Conservation (phyloP, 2,888 invertebrate genomes). For the Eupithecia tripunctaria region DNA sequence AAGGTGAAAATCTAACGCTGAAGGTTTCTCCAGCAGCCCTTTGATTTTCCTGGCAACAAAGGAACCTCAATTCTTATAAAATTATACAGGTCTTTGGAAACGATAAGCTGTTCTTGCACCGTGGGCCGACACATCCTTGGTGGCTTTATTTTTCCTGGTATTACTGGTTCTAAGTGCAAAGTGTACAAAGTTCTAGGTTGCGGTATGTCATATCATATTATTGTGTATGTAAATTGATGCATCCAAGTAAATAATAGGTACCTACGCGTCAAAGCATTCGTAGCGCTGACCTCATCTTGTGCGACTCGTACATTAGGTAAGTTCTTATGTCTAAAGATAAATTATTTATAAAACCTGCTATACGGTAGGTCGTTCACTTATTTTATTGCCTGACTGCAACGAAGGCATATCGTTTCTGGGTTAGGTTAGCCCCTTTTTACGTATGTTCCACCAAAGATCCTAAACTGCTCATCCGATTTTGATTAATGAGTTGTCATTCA, state of each 20-base stretch:
- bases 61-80: no score
- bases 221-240: neutral
- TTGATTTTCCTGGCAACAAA: no score
- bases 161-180: slow-evolving; percentile 2
- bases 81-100: neutral
- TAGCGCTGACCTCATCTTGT: neutral
- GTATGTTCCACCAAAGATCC: neutral
- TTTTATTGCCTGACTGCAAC: neutral
- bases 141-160: neutral
- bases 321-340: neutral
- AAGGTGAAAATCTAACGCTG: no score
- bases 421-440: neutral
- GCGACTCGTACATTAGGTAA: neutral
- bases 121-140: neutral
- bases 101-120: neutral
- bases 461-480: neutral
- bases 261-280: neutral
- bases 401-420: neutral
- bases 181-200: neutral
- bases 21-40: no score
- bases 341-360: neutral
- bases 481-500: no score
- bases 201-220: neutral
- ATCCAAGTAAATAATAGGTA: neutral
- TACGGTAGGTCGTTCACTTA: neutral